Conservation (phyloP, 2,888 invertebrate genomes). For the Pyralis farinalis region DNA sequence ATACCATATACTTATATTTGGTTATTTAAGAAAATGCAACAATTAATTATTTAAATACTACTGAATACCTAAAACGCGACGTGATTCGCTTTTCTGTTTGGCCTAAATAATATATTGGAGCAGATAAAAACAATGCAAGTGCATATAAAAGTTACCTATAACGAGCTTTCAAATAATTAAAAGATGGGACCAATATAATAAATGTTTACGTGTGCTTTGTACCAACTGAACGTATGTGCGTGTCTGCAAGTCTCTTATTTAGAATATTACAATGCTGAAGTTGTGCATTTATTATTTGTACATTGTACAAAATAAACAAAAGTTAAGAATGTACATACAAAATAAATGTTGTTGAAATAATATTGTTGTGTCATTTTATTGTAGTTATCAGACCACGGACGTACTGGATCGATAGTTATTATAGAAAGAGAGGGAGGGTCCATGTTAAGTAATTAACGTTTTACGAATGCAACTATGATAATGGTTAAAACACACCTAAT, state of each 20-base stretch:
- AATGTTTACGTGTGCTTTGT: constrained; percentile 42
- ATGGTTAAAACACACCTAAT: too few species aligned
- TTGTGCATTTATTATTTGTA: constrained; percentile 81
- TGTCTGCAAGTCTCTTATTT: constrained; percentile 48
- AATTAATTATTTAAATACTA: background rate
- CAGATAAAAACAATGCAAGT: constrained; percentile 12
- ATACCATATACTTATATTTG: too few species aligned
- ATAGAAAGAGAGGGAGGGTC: too few species aligned
- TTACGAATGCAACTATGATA: too few species aligned
- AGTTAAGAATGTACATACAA: constrained; percentile 72
- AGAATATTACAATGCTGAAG: constrained; percentile 75
- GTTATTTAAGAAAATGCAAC: too few species aligned
- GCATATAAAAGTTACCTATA: constrained; percentile 13
- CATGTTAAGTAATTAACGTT: too few species aligned
- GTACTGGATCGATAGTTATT: too few species aligned
- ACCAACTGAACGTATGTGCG: constrained; percentile 29
- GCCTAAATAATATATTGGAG: constrained; percentile 12
- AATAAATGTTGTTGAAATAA: constrained; percentile 74
- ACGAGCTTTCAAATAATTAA: constrained; percentile 45
- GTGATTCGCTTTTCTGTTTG: constrained; percentile 1
- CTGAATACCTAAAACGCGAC: background rate
- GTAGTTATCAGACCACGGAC: too few species aligned
- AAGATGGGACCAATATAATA: constrained; percentile 65
- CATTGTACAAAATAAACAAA: constrained; percentile 65
- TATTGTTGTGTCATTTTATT: constrained; percentile 11